phyloP scores from a whole-genome alignment of 2,113 vertebrate genomes.

The Osmerus mordax region DNA sequence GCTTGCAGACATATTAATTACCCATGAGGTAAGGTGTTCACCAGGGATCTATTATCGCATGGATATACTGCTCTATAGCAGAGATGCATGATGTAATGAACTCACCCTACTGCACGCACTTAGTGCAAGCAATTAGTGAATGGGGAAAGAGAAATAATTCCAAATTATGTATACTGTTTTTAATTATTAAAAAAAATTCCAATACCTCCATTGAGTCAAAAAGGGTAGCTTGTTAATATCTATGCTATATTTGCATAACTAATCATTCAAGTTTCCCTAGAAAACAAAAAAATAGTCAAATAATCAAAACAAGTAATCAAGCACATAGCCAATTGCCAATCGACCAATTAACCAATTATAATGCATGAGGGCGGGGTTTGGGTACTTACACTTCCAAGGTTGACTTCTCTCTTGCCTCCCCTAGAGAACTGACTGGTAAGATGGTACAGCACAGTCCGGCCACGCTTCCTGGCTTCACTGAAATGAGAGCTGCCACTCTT shows the following conservation, averaged over 20 bases:
- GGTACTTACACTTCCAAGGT: conserved; percentile 81
- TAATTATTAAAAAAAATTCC: too few relatives aligned
- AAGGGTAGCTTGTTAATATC: too few relatives aligned
- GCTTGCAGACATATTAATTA: background rate
- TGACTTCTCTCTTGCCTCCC: conserved; percentile 72
- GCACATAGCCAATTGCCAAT: background rate
- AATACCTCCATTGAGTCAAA: too few relatives aligned
- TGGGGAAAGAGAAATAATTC: too few relatives aligned
- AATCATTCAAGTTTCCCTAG: too few relatives aligned
- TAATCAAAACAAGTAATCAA: background rate
- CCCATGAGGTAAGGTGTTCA: too few relatives aligned
- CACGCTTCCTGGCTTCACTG: conserved; percentile 76
- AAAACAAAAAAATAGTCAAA: background rate
- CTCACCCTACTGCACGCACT: too few relatives aligned
- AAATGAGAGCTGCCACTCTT: conserved; percentile 75
- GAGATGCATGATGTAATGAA: too few relatives aligned
- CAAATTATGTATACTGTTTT: too few relatives aligned
- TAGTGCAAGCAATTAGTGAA: too few relatives aligned
- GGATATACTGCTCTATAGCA: too few relatives aligned
- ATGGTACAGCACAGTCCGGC: conserved; percentile 78
- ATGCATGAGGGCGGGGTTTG: background rate
- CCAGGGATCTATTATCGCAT: background rate
- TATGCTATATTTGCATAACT: too few relatives aligned
- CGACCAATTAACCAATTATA: background rate
- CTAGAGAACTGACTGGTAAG: conserved; percentile 80